Percentiles rank a stretch among this genome's conserved stretches.
Conservation (phyloP, 1,140 invertebrate species). For the Acromyrmex echinatior region DNA sequence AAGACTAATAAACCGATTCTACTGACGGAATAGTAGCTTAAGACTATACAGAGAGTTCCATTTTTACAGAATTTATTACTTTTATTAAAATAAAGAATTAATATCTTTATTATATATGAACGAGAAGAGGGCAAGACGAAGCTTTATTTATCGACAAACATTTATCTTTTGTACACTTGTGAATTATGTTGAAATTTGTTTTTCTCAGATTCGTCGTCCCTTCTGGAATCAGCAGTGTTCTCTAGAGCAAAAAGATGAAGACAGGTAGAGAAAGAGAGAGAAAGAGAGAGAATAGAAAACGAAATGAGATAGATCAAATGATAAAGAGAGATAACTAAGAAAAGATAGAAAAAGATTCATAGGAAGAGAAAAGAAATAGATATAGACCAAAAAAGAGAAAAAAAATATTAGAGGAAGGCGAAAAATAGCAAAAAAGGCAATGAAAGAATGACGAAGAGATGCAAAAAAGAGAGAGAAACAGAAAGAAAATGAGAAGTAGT, state of each 20-base stretch:
- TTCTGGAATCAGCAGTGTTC: not conserved
- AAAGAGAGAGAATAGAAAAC: not conserved
- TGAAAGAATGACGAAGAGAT: not conserved
- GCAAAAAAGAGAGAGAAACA: not conserved
- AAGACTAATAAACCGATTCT: constrained; percentile 28
- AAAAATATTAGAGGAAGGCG: not conserved
- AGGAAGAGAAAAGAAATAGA: not conserved
- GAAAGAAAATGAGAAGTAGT: not conserved
- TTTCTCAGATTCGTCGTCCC: not conserved
- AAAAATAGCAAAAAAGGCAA: not conserved
- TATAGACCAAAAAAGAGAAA: not conserved
- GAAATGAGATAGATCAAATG: not conserved
- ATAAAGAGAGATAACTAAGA: not conserved
- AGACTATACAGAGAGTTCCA: constrained; percentile 48
- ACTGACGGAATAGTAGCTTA: not conserved
- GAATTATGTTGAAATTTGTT: constrained; percentile 23
- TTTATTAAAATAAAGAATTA: constrained; percentile 42
- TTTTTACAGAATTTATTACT: constrained; percentile 58
- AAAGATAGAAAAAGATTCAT: not conserved
- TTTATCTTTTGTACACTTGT: constrained; percentile 19
- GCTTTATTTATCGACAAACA: constrained; percentile 58
- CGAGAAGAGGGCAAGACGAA: constrained; percentile 68
- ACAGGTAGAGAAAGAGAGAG: not conserved
- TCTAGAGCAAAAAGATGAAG: not conserved
- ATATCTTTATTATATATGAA: constrained; percentile 76